These are phyloP conservation scores for Magallana nippona DNA, from an alignment of 2,888 invertebrate species.

Conservation along the genomic window DNA sequence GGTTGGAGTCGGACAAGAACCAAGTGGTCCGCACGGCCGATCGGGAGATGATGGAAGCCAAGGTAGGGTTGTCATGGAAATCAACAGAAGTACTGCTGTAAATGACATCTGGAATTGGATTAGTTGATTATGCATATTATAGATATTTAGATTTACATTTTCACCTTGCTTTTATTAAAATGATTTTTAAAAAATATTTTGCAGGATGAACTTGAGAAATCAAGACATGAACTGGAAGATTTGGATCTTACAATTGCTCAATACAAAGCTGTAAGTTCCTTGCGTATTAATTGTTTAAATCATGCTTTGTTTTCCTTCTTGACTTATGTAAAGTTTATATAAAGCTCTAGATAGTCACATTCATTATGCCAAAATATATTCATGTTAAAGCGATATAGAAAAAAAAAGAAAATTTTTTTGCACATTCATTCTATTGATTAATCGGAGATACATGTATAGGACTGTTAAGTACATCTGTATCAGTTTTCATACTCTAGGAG, in stretches of 20 bases:
- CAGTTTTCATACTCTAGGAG: constrained; percentile 56
- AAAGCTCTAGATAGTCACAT: too few species aligned
- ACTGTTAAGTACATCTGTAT: not conserved
- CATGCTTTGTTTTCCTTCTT: too few species aligned
- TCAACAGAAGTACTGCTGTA: too few species aligned
- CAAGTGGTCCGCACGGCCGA: constrained; percentile 75
- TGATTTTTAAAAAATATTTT: constrained; percentile 19
- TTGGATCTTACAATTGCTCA: constrained; percentile 74
- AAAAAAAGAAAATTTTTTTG: too few species aligned
- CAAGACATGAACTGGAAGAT: constrained; percentile 75
- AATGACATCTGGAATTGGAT: not conserved
- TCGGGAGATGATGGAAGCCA: constrained; percentile 75
- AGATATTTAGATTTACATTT: not conserved
- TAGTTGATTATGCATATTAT: too few species aligned
- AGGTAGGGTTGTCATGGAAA: constrained; percentile 55
- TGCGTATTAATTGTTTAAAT: too few species aligned
- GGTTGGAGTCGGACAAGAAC: constrained; percentile 75
- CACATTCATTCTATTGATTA: too few species aligned
- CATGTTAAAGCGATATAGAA: too few species aligned
- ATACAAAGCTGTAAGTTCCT: constrained; percentile 71
- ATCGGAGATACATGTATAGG: not conserved
- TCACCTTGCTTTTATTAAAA: not conserved
- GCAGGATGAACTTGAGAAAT: constrained; percentile 75
- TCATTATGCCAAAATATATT: too few species aligned
- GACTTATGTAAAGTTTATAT: too few species aligned